phyloP scores from a whole-genome alignment of 2,888 invertebrate genomes.

The Nymphalis polychloros region DNA sequence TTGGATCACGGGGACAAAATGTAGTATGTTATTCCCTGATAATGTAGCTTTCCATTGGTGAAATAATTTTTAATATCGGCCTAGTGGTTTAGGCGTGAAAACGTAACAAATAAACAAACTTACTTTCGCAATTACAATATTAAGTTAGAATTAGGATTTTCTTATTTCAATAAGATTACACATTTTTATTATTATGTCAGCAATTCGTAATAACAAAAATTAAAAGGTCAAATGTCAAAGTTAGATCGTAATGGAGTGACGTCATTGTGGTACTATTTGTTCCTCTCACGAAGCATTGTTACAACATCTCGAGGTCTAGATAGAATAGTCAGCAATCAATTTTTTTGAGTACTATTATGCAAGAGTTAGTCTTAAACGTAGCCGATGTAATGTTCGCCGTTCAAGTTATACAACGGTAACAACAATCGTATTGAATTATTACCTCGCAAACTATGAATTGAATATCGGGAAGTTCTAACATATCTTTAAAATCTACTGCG shows the following conservation, averaged over 20 bases:
- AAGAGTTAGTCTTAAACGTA: neutral
- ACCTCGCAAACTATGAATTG: constrained; percentile 23
- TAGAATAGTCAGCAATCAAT: constrained; percentile 2
- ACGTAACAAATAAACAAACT: too few relatives aligned
- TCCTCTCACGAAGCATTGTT: constrained; percentile 13
- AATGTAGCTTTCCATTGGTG: too few relatives aligned
- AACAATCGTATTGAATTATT: constrained; percentile 13
- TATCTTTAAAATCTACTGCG: constrained; percentile 33
- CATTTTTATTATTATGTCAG: too few relatives aligned
- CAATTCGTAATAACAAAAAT: too few relatives aligned
- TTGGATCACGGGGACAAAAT: too few relatives aligned
- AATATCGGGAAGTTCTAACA: constrained; percentile 14
- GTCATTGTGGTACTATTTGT: constrained; percentile 7
- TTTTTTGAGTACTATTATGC: neutral
- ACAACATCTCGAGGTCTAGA: constrained; percentile 25
- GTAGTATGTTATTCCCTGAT: too few relatives aligned
- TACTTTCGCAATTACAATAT: too few relatives aligned
- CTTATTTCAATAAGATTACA: too few relatives aligned
- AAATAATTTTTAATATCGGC: too few relatives aligned
- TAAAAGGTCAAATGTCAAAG: neutral
- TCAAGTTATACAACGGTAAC: neutral
- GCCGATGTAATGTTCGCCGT: neutral
- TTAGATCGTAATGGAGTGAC: neutral
- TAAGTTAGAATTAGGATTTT: too few relatives aligned
- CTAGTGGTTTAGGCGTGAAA: too few relatives aligned